Percentiles rank a stretch among this genome's conserved stretches.
Evolutionary conservation across 2,797 vertebrate genomes (phyloP).

Genomic region (Manis javanica): DNA sequence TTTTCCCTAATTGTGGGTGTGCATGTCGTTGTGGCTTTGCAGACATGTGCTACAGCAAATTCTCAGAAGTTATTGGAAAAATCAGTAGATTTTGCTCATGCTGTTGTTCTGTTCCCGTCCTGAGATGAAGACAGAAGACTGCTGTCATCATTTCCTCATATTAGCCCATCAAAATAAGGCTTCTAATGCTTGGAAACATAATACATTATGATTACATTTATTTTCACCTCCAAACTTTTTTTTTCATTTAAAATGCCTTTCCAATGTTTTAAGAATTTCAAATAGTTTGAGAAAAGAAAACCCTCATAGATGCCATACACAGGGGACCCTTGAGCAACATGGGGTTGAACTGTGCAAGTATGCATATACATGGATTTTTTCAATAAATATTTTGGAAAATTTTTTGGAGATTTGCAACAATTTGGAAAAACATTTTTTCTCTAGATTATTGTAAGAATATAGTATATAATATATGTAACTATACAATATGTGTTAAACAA

Average conservation of each 20-base stretch:
- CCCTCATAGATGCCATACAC: neutral
- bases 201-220: neutral
- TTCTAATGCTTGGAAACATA: neutral
- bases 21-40: neutral
- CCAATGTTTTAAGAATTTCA: slow-evolving; percentile 17
- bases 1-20: neutral
- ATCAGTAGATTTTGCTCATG: neutral
- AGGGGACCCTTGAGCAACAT: too few species aligned
- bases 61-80: neutral
- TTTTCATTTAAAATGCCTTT: slow-evolving; percentile 4
- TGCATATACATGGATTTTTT: too few species aligned
- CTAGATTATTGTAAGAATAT: too few species aligned
- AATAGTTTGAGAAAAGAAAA: neutral
- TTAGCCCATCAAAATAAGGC: neutral
- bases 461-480: too few species aligned
- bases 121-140: neutral
- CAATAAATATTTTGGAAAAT: too few species aligned
- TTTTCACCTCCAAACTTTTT: neutral
- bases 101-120: neutral
- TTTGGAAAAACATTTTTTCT: too few species aligned
- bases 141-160: neutral
- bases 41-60: neutral
- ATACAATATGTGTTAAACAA: too few species aligned
- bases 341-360: too few species aligned
- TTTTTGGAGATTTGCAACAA: too few species aligned